Conservation (phyloP, 2,888 invertebrate species). For the Biston stratarius region DNA sequence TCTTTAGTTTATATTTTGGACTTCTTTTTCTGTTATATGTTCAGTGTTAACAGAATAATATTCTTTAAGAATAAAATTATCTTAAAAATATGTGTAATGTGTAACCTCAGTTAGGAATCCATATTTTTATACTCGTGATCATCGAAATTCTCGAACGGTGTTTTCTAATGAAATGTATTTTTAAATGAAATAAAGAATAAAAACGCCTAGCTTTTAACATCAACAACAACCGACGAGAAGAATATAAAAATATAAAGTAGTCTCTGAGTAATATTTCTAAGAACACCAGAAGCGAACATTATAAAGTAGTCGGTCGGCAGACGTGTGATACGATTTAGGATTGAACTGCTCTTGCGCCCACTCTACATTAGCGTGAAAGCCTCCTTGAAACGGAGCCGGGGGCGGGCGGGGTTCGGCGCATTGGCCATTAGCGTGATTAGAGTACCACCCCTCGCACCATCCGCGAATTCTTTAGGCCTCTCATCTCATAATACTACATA, state of each 20-base stretch:
- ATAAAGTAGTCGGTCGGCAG: slow-evolving; percentile 55
- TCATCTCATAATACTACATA: slow-evolving; percentile 85
- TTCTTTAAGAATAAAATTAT: too few species aligned
- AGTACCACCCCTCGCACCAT: slow-evolving; percentile 65
- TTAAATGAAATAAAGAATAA: too few species aligned
- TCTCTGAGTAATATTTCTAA: slow-evolving; percentile 30
- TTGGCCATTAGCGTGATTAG: slow-evolving; percentile 87
- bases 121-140: too few species aligned
- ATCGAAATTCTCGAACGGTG: too few species aligned
- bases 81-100: too few species aligned
- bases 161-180: too few species aligned
- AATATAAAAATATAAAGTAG: slow-evolving; percentile 2
- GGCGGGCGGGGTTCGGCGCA: slow-evolving; percentile 65
- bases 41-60: too few species aligned
- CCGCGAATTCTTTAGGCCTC: slow-evolving; percentile 83
- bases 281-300: slow-evolving; percentile 39
- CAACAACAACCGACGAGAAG: not conserved
- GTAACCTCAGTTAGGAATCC: too few species aligned
- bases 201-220: too few species aligned
- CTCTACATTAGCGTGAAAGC: slow-evolving; percentile 81
- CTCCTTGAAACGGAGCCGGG: slow-evolving; percentile 59
- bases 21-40: too few species aligned
- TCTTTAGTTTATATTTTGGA: too few species aligned
- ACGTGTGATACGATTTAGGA: slow-evolving; percentile 77
- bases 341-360: slow-evolving; percentile 74